These are phyloP conservation scores for Helicoverpa zea DNA, from an alignment of 1,140 invertebrate genomes.

Conservation along the genomic window DNA sequence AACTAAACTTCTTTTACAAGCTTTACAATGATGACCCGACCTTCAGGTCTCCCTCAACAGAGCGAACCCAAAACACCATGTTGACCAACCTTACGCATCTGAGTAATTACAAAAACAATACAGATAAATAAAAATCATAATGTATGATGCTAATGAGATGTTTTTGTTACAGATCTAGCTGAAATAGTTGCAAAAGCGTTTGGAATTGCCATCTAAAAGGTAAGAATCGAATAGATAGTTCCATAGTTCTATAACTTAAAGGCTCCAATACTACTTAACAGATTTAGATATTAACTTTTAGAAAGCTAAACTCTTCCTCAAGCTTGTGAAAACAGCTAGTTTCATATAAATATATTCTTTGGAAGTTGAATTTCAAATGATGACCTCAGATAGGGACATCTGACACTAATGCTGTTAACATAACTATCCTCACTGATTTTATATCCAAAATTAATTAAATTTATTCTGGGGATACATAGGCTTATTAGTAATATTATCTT, in stretches of 20 bases:
- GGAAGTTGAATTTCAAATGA: constrained; percentile 40
- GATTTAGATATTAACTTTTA: neutral
- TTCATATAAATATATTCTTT: too few species aligned
- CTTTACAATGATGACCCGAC: constrained; percentile 71
- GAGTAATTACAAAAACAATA: constrained; percentile 53
- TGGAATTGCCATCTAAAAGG: neutral
- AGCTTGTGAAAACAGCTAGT: too few species aligned
- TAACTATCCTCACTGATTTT: constrained; percentile 62
- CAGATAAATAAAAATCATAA: neutral
- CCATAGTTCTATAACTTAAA: neutral
- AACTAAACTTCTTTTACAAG: neutral
- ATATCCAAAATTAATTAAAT: neutral
- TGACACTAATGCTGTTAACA: constrained; percentile 60
- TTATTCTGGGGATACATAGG: neutral
- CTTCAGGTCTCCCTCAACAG: constrained; percentile 76
- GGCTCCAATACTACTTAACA: neutral
- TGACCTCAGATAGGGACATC: constrained; percentile 64
- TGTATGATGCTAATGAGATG: neutral
- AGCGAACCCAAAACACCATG: constrained; percentile 82
- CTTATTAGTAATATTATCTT: neutral
- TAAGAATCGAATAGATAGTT: neutral
- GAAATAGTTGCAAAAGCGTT: neutral
- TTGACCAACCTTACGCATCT: constrained; percentile 77
- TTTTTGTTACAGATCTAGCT: neutral
- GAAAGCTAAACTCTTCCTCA: neutral